Evolutionary conservation across 2,888 invertebrate genomes (phyloP).

Genomic region (Isoperla grammatica): DNA sequence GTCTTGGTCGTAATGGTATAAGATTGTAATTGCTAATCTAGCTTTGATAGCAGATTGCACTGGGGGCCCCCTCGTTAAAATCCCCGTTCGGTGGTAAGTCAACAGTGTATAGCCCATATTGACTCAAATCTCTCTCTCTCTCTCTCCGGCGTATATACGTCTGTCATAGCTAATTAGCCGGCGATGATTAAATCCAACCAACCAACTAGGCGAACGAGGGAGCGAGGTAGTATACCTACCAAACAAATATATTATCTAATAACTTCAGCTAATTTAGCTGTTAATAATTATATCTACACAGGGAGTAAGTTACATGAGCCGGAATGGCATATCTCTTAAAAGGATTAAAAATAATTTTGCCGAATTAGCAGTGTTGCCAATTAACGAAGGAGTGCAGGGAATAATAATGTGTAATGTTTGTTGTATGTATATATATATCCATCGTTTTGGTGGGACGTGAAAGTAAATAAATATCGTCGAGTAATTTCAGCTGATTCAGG

Average conservation of each 20-base stretch:
- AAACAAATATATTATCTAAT: slow-evolving; percentile 13
- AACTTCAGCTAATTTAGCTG: slow-evolving; percentile 14
- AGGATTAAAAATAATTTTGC: slow-evolving; percentile 9
- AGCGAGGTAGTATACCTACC: too few relatives aligned
- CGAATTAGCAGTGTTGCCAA: slow-evolving; percentile 5
- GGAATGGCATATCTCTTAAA: background rate
- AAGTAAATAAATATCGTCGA: too few relatives aligned
- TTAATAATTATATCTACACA: slow-evolving; percentile 14
- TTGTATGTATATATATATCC: too few relatives aligned
- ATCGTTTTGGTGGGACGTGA: too few relatives aligned
- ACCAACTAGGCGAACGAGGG: background rate
- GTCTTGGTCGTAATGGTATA: too few relatives aligned
- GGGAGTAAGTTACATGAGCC: background rate
- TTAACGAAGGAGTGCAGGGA: background rate
- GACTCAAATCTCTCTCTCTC: too few relatives aligned
- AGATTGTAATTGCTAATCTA: slow-evolving; percentile 7
- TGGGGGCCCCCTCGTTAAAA: background rate
- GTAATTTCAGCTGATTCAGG: too few relatives aligned
- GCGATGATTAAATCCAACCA: slow-evolving; percentile 8
- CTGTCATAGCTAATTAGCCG: slow-evolving; percentile 11
- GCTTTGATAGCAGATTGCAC: background rate
- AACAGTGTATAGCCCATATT: background rate
- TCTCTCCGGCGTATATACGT: too few relatives aligned
- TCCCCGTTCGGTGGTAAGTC: background rate
- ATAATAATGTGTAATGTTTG: too few relatives aligned